A percentile compares a stretch with the other conserved stretches of the same genome.
Conservation (phyloP, 2,797 vertebrate species). For the Hemitrygon akajei region DNA sequence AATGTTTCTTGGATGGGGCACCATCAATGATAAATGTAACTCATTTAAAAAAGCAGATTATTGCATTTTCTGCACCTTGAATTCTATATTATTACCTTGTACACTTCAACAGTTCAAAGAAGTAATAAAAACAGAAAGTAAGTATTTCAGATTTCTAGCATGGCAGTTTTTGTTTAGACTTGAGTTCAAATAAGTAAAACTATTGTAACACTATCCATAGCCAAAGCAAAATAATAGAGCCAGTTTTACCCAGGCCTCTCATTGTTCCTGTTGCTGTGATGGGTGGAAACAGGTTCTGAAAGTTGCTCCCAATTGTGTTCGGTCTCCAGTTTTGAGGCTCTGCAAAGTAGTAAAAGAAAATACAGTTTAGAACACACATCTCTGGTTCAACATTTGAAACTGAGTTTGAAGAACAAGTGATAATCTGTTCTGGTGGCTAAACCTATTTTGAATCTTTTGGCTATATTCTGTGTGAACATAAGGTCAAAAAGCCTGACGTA, state of each 20-base stretch:
- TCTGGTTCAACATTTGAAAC: no score
- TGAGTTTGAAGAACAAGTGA: no score
- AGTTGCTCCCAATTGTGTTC: conserved; percentile 83
- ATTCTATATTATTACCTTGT: background rate
- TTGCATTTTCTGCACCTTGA: background rate
- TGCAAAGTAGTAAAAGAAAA: conserved; percentile 48
- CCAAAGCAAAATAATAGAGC: background rate
- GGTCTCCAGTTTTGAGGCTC: conserved; percentile 83
- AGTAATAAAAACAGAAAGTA: no score
- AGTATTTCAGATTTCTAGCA: no score
- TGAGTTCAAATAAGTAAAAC: background rate
- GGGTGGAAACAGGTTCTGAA: conserved; percentile 79
- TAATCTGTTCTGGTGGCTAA: no score
- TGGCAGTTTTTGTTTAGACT: no score
- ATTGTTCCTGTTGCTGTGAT: conserved; percentile 71
- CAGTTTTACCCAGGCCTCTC: conserved; percentile 68
- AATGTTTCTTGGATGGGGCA: background rate
- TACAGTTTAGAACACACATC: background rate
- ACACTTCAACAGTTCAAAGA: background rate
- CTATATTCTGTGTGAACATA: background rate
- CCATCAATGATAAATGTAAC: background rate
- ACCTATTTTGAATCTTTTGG: background rate
- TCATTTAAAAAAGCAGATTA: background rate
- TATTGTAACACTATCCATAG: background rate
- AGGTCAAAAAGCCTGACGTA: no score